Evolutionary conservation across 2,113 vertebrate genomes (phyloP), one percentile per base, ranked within the genome.

Genomic region (Silurus glanis): DNA sequence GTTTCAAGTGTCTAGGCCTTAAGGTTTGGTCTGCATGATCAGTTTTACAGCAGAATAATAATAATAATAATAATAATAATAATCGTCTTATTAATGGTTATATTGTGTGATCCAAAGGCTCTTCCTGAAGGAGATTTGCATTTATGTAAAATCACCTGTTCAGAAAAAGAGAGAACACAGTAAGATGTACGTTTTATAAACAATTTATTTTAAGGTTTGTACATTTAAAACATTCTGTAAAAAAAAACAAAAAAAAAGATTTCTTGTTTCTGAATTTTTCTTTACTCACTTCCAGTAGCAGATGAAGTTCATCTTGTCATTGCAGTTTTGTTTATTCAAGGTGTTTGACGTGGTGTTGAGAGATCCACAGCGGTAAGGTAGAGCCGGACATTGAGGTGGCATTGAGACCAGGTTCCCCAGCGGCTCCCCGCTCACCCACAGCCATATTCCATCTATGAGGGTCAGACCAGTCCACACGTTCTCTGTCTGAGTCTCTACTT

Each of bases 221-320:
- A n/a, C n/a, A n/a, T n/a, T n/a, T n/a, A n/a, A n/a, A n/a, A n/a
- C n/a, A n/a, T n/a, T n/a, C n/a, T n/a, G n/a, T n/a, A n/a, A n/a
- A n/a, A n/a, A n/a, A n/a, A n/a, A n/a, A n/a, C n/a, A n/a, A n/a
- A n/a, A n/a, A n/a, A n/a, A n/a, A n/a, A n/a, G 62, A 64, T 64
- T 64, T 64, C 9, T 23, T 5, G 17, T 75, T 49, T 25, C n/a
- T 67, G 23, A 8, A n/a, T 25, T 49, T 28, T 23, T 53, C 25
- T 3, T 64, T 19, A 66, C 83, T 64, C 23, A 78, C 74, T 1
- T 83, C 71, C 4, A 49, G 82, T 85, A 80, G 71, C 92, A 94
- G 61, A 91, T 28, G 80, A 92, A 93, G 80, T 90, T 90, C 6
- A 91, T 86, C 69, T 71, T 88, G 23, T 90, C 86, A 8, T 37